These are phyloP conservation scores for Abrostola triplasia DNA, from an alignment of 2,888 invertebrate genomes.

Conservation along the genomic window DNA sequence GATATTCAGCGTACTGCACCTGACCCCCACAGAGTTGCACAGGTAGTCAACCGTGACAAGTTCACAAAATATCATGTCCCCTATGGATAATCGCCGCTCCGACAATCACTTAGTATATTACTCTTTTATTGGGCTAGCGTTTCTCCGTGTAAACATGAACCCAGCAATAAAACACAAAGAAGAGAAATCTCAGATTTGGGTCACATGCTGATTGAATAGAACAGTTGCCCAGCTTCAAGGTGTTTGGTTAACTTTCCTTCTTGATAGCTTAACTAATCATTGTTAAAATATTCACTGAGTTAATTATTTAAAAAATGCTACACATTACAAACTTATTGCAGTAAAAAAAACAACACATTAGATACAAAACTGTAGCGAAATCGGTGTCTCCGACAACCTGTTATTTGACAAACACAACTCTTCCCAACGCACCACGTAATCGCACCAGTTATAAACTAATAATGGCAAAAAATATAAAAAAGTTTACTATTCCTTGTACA, in stretches of 20 bases:
- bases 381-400: constrained; percentile 88
- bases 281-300: constrained; percentile 29
- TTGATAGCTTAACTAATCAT: constrained; percentile 25
- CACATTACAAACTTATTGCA: constrained; percentile 58
- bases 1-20: constrained; percentile 63
- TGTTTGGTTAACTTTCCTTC: constrained; percentile 46
- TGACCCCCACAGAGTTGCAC: constrained; percentile 78
- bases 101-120: constrained; percentile 31
- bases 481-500: constrained; percentile 60
- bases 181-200: constrained; percentile 88
- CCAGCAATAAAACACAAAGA: constrained; percentile 75
- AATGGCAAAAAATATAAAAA: constrained; percentile 64
- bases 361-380: constrained; percentile 80
- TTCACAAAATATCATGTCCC: constrained; percentile 69
- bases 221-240: constrained; percentile 67
- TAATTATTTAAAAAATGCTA: constrained; percentile 49
- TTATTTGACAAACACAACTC: constrained; percentile 85
- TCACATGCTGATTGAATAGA: constrained; percentile 86
- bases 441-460: constrained; percentile 69
- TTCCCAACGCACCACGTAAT: constrained; percentile 76
- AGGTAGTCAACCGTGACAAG: constrained; percentile 83
- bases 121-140: constrained; percentile 40
- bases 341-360: constrained; percentile 75
- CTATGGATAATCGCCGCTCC: constrained; percentile 48
- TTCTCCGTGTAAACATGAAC: constrained; percentile 59